Base-by-base conservation (phyloP, 2,797 vertebrate genomes). In the Gymnoscopelus braueri region DNA sequence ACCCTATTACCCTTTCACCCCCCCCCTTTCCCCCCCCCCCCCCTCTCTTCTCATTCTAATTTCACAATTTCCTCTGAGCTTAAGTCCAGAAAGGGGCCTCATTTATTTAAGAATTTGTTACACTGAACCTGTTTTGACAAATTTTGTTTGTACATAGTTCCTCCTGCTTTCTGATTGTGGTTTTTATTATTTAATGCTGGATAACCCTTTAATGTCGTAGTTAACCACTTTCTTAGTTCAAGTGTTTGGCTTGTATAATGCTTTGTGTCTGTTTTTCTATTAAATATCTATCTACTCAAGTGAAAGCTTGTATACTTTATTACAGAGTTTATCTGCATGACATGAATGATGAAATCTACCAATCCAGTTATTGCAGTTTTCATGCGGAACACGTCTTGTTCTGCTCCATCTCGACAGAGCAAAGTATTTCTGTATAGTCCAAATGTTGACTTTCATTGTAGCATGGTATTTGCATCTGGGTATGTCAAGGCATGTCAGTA, bases 81-180 rank as follows among this genome's bases (percentile, higher is more conserved):
- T 54, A 86, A 76, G 91, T 94, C 93, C 93, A 94, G 93, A 88
- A 93, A 94, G 94, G 93, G 93, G 92, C 95, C 95, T 94, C 91
- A 78, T 70, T 67, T 58, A 69, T 71, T 72, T 8, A 71, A 67
- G 75, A 88, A 67, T 67, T 74, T 78, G 66, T 84, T 78, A 87
- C 84, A 86, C 82, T 81, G 78, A 79, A 80, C 44, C 60, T 56
- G 61, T 71, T 73, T 82, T 59, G n/a, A 47, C 60, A 57, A 63
- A 15, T 72, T 61, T 79, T 39, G 67, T 48, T 79, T 93, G 85
- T 84, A 90, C 76, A 88, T 88, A 87, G 69, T 65, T 63, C 52
- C 51, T 72, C 52, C 48, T 32, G 65, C 80, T 84, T 75, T 57
- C 78, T 0, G 11, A 61, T 63, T 54, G 63, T 70, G 55, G 79